Evolutionary conservation across 1,140 invertebrate species (phyloP), one percentile per base, ranked within the genome.

Genomic region (Diorhabda sublineata): DNA sequence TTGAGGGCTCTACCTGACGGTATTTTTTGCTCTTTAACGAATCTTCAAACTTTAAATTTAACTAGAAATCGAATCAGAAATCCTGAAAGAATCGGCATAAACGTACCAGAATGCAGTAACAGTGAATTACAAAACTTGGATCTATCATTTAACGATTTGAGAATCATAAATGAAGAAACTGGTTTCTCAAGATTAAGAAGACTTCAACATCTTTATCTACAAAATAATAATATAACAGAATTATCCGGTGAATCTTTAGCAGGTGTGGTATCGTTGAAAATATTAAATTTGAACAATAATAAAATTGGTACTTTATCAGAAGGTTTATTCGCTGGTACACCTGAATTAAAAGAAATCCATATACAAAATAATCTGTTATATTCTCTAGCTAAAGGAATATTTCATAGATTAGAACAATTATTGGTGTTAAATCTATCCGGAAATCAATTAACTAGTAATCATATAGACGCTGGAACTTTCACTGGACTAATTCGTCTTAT

Each of bases 261-360:
- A 44, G 91, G 92, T 4, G 84, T 96, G 42, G 86, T 86, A 5
- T 89, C 89, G 43, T 82, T 96, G 71, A 85, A 89, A 71, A 87
- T 92, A 41, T 85, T 97, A 26, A 95, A 97, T 83, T 85, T 94
- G 79, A 93, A 92, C 61, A 88, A 91, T 78, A 96, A 96, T 78
- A 87, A 87, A 64, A 81, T 97, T 73, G 87, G 88, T 67, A 87
- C 87, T 0, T 76, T 96, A 75, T 93, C 93, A 0, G 89, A 92
- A 73, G 88, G 88, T 2, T 76, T 96, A 44, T 95, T 96, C 77
- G 87, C 88, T 5, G 88, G 89, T 70, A 89, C 88, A 47, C 86
- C 88, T 71, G 90, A 94, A 75, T 81, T 95, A 7, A 84, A 90
- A n/a, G 92, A 95, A 82, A 89, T 95, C 26, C 89, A 94, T 79